A percentile compares a stretch with the other conserved stretches of the same genome.
phyloP scores from a whole-genome alignment of 2,797 vertebrate genomes.

The Spheniscus humboldti region DNA sequence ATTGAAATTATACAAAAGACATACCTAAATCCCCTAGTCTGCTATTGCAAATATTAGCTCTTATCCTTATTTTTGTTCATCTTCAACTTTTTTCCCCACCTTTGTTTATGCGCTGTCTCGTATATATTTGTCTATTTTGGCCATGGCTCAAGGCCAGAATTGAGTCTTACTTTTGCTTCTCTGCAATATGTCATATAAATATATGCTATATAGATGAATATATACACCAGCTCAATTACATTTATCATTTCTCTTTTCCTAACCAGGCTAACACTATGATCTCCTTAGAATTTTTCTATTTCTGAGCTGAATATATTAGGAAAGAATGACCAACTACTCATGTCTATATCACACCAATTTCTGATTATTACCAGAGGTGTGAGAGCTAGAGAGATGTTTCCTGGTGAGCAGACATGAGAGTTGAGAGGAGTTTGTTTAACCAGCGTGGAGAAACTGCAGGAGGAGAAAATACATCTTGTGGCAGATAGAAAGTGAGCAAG shows the following conservation, averaged over 20 bases:
- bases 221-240: background rate
- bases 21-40: background rate
- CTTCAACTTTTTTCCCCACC: background rate
- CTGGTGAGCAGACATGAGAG: background rate
- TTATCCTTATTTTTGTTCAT: background rate
- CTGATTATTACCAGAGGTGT: background rate
- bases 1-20: background rate
- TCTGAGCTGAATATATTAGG: background rate
- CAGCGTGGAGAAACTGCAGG: background rate
- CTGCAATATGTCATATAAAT: background rate
- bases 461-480: background rate
- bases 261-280: background rate
- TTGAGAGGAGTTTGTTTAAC: constrained; percentile 7
- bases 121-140: background rate
- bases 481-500: background rate
- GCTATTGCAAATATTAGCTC: background rate
- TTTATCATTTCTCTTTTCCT: background rate
- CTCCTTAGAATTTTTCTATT: background rate
- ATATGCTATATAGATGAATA: background rate
- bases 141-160: background rate
- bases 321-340: background rate
- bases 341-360: background rate
- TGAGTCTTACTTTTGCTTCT: background rate
- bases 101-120: background rate
- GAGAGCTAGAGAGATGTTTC: background rate